These are phyloP conservation scores for Epizoanthus rinbou DNA, from an alignment of 92 coral and sea anemone genomes.

Conservation along the genomic window DNA sequence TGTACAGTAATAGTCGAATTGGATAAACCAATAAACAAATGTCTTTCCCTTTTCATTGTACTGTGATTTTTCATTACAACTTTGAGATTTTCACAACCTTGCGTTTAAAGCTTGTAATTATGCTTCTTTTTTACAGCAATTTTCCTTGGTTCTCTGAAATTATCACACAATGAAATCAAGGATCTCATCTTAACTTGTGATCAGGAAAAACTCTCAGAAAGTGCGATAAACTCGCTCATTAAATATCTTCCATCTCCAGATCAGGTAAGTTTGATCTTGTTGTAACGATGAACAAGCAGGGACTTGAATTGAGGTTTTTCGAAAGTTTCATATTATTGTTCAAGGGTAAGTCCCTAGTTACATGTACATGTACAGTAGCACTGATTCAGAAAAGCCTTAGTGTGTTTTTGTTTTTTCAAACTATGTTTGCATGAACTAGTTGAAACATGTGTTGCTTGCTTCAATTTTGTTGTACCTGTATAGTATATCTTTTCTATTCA, in stretches of 20 bases:
- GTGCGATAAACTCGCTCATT: constrained; percentile 89
- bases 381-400: too few relatives aligned
- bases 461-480: too few relatives aligned
- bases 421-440: too few relatives aligned
- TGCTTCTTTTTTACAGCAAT: constrained; percentile 66
- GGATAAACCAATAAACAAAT: background rate
- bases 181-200: constrained; percentile 84
- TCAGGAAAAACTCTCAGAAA: constrained; percentile 78
- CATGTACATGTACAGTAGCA: too few relatives aligned
- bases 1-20: too few relatives aligned
- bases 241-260: constrained; percentile 93
- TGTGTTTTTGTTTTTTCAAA: too few relatives aligned
- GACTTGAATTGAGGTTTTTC: background rate
- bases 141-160: constrained; percentile 94
- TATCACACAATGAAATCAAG: constrained; percentile 76
- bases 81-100: too few relatives aligned
- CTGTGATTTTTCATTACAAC: background rate
- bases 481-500: too few relatives aligned
- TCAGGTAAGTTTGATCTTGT: constrained; percentile 62
- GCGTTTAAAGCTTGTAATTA: too few relatives aligned
- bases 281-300: too few relatives aligned
- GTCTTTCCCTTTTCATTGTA: background rate
- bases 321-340: background rate
- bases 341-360: too few relatives aligned
- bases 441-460: too few relatives aligned